phyloP scores from a whole-genome alignment of 1,140 invertebrate genomes.

The Leucophenga varia region DNA sequence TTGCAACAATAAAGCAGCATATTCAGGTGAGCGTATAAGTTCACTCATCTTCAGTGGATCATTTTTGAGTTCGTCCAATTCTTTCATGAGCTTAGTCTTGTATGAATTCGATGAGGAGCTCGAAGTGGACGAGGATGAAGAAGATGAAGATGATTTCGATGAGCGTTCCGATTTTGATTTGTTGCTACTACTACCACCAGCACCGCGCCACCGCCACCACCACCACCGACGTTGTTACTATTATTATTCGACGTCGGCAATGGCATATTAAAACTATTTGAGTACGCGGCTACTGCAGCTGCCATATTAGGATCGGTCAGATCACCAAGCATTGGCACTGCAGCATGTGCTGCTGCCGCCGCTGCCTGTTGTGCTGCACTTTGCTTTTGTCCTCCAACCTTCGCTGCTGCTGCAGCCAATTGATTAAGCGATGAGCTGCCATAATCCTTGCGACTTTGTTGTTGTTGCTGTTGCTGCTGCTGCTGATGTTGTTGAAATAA shows the following conservation, averaged over 20 bases:
- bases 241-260: constrained; percentile 22
- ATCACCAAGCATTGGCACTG: constrained; percentile 16
- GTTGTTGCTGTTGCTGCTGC: too few species aligned
- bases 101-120: constrained; percentile 47
- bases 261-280: constrained; percentile 48
- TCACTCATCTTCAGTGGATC: constrained; percentile 54
- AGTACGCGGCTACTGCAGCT: constrained; percentile 45
- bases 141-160: constrained; percentile 34
- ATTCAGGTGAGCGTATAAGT: constrained; percentile 50
- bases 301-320: constrained; percentile 47
- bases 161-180: constrained; percentile 42
- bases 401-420: constrained; percentile 45
- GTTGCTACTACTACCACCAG: constrained; percentile 1
- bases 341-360: constrained; percentile 6
- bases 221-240: not conserved
- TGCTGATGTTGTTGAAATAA: constrained; percentile 43
- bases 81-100: constrained; percentile 54
- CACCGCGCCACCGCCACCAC: constrained; percentile 5
- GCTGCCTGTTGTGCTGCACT: constrained; percentile 7
- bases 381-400: constrained; percentile 44
- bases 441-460: constrained; percentile 44
- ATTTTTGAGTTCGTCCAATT: constrained; percentile 51
- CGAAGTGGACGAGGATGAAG: constrained; percentile 41
- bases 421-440: constrained; percentile 49
- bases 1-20: constrained; percentile 46